These are phyloP conservation scores for Achroia grisella DNA, from an alignment of 1,140 invertebrate species.

Conservation along the genomic window DNA sequence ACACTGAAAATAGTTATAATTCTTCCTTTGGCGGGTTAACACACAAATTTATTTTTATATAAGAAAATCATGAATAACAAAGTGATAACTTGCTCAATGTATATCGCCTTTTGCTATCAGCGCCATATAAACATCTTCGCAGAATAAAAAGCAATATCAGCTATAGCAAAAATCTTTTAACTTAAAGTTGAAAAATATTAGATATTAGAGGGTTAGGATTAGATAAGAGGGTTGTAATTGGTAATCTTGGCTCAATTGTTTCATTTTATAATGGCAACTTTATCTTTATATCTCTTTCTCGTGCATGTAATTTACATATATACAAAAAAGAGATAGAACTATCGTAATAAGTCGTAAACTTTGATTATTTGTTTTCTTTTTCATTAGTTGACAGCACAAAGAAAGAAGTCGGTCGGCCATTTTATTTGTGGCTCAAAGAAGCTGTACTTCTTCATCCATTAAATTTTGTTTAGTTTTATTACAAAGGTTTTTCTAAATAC, in stretches of 20 bases:
- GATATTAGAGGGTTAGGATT: no score
- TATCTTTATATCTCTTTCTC: constrained; percentile 46
- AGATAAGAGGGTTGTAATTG: no score
- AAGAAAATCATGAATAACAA: background rate
- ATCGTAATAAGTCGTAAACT: constrained; percentile 18
- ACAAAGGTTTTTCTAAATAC: constrained; percentile 40
- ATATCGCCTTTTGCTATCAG: no score
- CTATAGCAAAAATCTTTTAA: no score
- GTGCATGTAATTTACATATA: no score
- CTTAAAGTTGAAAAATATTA: no score
- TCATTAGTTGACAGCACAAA: constrained; percentile 69
- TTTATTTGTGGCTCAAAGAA: constrained; percentile 61
- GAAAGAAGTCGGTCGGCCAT: constrained; percentile 60
- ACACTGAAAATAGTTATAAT: background rate
- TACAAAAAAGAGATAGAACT: constrained; percentile 50
- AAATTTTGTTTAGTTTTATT: constrained; percentile 38
- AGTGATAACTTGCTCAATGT: background rate
- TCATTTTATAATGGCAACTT: constrained; percentile 34
- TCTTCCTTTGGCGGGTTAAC: no score
- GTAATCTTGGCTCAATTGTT: no score
- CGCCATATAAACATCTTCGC: background rate
- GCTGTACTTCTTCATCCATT: constrained; percentile 35
- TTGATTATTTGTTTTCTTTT: constrained; percentile 72
- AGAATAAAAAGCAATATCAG: constrained; percentile 46
- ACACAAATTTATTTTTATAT: no score